Percentiles rank a stretch among this genome's conserved stretches.
phyloP scores from a whole-genome alignment of 2,113 vertebrate species.

The Orthonyx spaldingii region DNA sequence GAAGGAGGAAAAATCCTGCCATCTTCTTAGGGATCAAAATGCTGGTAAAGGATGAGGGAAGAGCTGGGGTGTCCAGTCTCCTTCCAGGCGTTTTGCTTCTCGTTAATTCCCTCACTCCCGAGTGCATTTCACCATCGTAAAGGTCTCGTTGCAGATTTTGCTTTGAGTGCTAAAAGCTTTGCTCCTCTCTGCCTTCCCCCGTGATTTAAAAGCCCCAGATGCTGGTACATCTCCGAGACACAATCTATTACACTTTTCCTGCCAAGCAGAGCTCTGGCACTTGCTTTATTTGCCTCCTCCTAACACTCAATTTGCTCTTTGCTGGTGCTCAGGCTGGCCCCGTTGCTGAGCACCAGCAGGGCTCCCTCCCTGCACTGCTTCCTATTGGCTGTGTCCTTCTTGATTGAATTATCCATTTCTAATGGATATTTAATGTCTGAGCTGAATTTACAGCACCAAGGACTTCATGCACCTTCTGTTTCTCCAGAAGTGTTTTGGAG shows the following conservation, averaged over 20 bases:
- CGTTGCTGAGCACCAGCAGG: constrained; percentile 21
- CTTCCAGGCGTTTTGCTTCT: background rate
- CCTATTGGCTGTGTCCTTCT: constrained; percentile 4
- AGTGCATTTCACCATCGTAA: constrained; percentile 6
- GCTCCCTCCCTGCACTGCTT: background rate
- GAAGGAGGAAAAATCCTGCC: background rate
- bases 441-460: background rate
- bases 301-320: constrained; percentile 39
- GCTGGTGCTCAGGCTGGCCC: background rate
- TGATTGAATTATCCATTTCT: constrained; percentile 60
- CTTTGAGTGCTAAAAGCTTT: constrained; percentile 37
- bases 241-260: constrained; percentile 50
- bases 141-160: background rate
- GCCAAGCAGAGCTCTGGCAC: constrained; percentile 33
- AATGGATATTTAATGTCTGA: constrained; percentile 44
- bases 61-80: background rate
- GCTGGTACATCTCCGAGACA: constrained; percentile 22
- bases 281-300: constrained; percentile 49
- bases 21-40: background rate
- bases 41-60: background rate
- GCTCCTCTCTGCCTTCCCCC: background rate
- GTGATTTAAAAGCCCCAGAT: constrained; percentile 36
- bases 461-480: background rate
- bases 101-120: background rate
- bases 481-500: background rate